These are phyloP conservation scores for Anorthoa munda DNA, from an alignment of 2,888 invertebrate species.

Conservation along the genomic window DNA sequence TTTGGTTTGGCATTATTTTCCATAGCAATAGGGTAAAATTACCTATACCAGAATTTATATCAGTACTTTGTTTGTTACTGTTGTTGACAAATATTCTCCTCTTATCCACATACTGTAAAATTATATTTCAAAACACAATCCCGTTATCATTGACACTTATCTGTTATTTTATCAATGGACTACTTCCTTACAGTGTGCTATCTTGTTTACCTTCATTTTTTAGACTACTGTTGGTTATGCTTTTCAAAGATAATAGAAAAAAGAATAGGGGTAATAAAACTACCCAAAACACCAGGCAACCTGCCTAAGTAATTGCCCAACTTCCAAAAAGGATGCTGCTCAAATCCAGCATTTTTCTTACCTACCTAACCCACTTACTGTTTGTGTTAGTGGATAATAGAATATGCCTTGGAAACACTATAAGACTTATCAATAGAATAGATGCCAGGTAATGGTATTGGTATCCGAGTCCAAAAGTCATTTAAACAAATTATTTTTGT, in stretches of 20 bases:
- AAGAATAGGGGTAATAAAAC: neutral
- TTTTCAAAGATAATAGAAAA: neutral
- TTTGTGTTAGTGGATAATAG: no score
- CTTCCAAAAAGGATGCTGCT: no score
- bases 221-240: neutral
- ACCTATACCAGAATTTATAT: neutral
- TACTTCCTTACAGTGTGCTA: constrained; percentile 14
- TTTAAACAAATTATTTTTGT: no score
- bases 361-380: no score
- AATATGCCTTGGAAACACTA: no score
- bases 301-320: no score
- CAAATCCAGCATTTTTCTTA: no score
- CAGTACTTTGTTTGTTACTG: neutral
- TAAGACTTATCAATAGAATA: no score
- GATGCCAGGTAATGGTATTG: no score
- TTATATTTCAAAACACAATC: constrained; percentile 12
- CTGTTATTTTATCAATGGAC: constrained; percentile 10
- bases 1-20: neutral
- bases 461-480: no score
- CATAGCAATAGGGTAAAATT: neutral
- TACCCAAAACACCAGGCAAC: neutral
- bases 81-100: neutral
- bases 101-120: neutral
- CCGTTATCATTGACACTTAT: constrained; percentile 27
- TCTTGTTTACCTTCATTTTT: constrained; percentile 16